phyloP scores from a whole-genome alignment of 2,113 vertebrate species.

The Axis porcinus region DNA sequence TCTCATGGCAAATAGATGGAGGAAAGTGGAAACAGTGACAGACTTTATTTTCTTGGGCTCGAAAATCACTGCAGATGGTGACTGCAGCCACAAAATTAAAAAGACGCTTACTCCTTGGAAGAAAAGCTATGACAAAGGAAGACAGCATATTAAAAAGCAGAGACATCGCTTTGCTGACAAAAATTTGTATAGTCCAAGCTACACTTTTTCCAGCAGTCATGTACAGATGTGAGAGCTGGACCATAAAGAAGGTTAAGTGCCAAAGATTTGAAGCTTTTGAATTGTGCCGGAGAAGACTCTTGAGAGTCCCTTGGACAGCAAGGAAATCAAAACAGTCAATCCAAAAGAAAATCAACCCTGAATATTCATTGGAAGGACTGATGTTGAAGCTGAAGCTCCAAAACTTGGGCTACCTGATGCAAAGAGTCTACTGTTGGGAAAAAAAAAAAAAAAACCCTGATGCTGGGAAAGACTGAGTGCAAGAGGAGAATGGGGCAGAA shows the following conservation, averaged over 20 bases:
- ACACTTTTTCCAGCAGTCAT: neutral
- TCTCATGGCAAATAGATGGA: neutral
- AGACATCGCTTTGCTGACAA: neutral
- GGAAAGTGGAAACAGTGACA: neutral
- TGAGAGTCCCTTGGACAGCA: neutral
- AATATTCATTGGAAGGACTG: neutral
- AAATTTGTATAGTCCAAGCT: neutral
- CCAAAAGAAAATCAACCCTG: neutral
- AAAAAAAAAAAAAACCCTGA: neutral
- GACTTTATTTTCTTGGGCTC: neutral
- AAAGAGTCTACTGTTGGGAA: neutral
- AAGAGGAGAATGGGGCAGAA: neutral
- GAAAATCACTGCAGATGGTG: neutral
- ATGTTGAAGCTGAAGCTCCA: neutral
- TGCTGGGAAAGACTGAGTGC: neutral
- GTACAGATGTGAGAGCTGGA: neutral
- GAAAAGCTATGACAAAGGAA: neutral
- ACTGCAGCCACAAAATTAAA: neutral
- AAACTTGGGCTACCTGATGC: neutral
- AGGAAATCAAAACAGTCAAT: neutral
- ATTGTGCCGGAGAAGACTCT: neutral
- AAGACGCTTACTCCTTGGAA: neutral
- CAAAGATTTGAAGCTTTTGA: neutral
- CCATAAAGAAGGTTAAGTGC: neutral
- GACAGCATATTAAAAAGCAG: neutral